Percentiles rank a stretch among this genome's conserved stretches.
phyloP scores from a whole-genome alignment of 2,113 vertebrate genomes.

The Edolisoma coerulescens region DNA sequence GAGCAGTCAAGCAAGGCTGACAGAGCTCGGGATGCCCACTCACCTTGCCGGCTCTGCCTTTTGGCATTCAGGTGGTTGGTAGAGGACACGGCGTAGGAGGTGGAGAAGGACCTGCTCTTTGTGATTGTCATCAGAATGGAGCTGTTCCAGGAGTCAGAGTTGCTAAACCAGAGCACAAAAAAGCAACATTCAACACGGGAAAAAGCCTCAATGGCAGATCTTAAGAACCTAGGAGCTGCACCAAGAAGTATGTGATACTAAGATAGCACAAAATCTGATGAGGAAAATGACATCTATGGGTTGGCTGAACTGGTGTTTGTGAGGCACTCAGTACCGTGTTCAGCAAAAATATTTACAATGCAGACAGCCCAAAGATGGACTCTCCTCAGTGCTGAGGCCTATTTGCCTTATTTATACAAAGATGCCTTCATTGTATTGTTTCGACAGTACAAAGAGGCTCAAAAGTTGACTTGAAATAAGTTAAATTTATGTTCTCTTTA shows the following conservation, averaged over 20 bases:
- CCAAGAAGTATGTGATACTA: neutral
- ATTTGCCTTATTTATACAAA: neutral
- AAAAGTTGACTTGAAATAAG: neutral
- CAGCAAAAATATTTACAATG: neutral
- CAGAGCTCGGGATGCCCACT: neutral
- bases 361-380: neutral
- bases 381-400: neutral
- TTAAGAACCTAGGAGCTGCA: neutral
- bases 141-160: slow-evolving; percentile 83
- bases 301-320: neutral
- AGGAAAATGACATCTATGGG: neutral
- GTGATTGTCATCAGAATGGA: slow-evolving; percentile 82
- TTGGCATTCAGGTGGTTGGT: slow-evolving; percentile 85
- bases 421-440: neutral
- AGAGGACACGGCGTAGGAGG: slow-evolving; percentile 78
- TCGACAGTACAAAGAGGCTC: neutral
- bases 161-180: slow-evolving; percentile 42
- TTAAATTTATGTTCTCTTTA: neutral
- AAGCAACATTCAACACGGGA: neutral
- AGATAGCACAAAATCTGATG: neutral
- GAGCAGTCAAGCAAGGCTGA: neutral
- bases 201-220: neutral
- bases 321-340: neutral
- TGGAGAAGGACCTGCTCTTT: slow-evolving; percentile 89
- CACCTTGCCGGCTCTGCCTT: slow-evolving; percentile 80